Conservation (phyloP, 2,113 vertebrate species). For the Canis aureus region DNA sequence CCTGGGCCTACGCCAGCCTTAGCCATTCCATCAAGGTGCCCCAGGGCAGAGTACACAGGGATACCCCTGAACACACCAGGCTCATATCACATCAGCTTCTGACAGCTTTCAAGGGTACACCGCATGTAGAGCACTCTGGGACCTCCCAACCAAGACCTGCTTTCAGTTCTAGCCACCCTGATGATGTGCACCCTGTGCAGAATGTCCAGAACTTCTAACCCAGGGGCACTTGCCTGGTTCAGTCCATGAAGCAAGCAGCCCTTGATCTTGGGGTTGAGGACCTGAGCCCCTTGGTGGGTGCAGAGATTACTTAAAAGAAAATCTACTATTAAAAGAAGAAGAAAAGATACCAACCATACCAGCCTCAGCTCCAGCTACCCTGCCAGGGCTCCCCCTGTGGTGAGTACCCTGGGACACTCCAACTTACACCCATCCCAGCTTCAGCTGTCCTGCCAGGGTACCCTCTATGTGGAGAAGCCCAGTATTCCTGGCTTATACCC, state of each 20-base stretch:
- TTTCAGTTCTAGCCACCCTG: not conserved
- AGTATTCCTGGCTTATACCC: no score
- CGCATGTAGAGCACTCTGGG: not conserved
- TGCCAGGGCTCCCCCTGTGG: not conserved
- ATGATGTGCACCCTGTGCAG: not conserved
- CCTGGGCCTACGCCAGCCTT: not conserved
- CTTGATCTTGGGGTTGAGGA: not conserved
- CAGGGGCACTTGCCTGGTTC: not conserved
- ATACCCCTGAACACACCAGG: not conserved
- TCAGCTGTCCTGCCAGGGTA: no score
- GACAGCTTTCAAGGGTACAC: not conserved
- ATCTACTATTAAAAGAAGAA: not conserved
- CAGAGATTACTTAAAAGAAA: not conserved
- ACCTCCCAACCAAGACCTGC: not conserved
- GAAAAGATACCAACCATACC: not conserved
- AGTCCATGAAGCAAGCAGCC: not conserved
- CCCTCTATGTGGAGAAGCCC: no score
- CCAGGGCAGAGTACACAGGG: not conserved
- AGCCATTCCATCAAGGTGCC: not conserved
- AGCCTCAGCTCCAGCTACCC: not conserved
- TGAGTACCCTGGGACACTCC: not conserved
- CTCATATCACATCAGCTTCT: not conserved
- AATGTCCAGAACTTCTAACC: not conserved
- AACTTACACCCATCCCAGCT: not conserved
- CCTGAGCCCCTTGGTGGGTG: not conserved